Conservation (phyloP, 35 echinoderm and acorn worm genomes). For the Eucidaris tribuloides region DNA sequence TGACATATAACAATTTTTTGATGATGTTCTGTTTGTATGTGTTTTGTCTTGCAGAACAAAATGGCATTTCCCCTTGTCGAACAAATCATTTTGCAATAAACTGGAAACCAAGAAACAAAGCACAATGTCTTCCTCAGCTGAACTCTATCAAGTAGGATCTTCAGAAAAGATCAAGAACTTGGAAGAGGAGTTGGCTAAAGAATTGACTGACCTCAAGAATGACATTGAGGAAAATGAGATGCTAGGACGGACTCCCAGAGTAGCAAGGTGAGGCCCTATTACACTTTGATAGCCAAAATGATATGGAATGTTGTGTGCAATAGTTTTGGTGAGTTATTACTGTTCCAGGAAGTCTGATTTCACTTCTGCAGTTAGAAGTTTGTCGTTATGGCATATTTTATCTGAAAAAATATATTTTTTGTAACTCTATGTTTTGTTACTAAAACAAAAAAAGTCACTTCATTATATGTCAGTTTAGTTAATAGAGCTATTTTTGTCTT, state of each 20-base stretch:
- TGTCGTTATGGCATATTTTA: no score
- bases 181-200: constrained; percentile 79
- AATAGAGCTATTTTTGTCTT: no score
- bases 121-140: constrained; percentile 71
- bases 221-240: constrained; percentile 98
- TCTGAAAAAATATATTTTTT: no score
- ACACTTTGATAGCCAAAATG: no score
- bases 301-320: no score
- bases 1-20: not conserved
- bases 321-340: no score
- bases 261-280: constrained; percentile 83
- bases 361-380: no score
- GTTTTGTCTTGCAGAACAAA: not conserved
- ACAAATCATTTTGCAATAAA: not conserved
- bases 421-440: no score
- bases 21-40: not conserved
- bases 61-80: no score
- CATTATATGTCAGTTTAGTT: no score
- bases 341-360: no score
- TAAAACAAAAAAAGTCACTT: no score
- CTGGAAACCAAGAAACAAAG: not conserved
- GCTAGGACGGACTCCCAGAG: constrained; percentile 52
- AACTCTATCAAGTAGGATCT: constrained; percentile 84
- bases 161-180: constrained; percentile 86
- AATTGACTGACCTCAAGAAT: constrained; percentile 83